These are phyloP conservation scores for Megaleporinus macrocephalus DNA, from an alignment of 2,113 vertebrate species.

Conservation along the genomic window DNA sequence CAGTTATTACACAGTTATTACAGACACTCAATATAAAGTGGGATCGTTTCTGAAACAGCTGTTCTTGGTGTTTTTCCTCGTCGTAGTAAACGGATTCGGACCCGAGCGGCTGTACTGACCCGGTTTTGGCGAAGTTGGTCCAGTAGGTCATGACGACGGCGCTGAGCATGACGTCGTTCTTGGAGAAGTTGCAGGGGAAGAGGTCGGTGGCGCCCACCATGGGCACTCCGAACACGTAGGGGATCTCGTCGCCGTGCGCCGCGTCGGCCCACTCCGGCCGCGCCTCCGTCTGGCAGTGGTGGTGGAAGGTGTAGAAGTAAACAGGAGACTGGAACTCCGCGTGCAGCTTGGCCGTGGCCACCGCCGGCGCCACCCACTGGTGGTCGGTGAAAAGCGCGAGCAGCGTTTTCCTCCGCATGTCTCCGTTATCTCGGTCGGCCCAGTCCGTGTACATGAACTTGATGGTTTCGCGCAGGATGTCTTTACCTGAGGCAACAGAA, in stretches of 20 bases:
- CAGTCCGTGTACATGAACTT: conserved; percentile 99
- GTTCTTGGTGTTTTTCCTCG: too few species aligned
- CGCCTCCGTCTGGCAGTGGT: conserved; percentile 96
- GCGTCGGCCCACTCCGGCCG: conserved; percentile 94
- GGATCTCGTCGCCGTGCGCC: conserved; percentile 92
- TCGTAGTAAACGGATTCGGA: too few species aligned
- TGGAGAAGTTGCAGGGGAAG: conserved; percentile 97
- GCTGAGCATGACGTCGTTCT: conserved; percentile 95
- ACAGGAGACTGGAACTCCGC: conserved; percentile 95
- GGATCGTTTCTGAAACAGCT: too few species aligned
- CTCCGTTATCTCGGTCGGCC: conserved; percentile 94
- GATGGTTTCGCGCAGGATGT: conserved; percentile 93
- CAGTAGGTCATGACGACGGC: conserved; percentile 97
- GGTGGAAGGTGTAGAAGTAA: conserved; percentile 97
- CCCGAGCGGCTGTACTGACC: conserved; percentile 73
- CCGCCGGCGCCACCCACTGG: conserved; percentile 94
- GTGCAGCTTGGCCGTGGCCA: conserved; percentile 95
- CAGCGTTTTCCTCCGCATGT: conserved; percentile 93
- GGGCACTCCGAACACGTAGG: conserved; percentile 94
- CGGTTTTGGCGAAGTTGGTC: conserved; percentile 96
- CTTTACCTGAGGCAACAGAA: conserved; percentile 76
- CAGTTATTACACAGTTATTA: too few species aligned
- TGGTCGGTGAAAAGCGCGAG: conserved; percentile 94
- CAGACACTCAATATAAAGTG: too few species aligned
- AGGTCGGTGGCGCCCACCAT: conserved; percentile 95